Evolutionary conservation across 1,140 invertebrate species (phyloP).

Genomic region (Mamestra configurata): DNA sequence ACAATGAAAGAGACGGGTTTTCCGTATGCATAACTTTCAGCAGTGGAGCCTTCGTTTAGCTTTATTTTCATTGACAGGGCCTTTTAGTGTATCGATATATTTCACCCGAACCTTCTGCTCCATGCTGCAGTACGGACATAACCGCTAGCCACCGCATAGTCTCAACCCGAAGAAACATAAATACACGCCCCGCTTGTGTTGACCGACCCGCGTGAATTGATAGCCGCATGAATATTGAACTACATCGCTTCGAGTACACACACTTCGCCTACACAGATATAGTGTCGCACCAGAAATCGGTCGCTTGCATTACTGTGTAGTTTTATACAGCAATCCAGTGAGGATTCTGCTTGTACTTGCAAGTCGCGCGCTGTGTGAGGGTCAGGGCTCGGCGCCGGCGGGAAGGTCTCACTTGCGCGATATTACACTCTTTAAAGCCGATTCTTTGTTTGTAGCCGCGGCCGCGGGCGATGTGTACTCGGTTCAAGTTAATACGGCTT

Average conservation of each 20-base stretch:
- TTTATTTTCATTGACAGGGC: too few species aligned
- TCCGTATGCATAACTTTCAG: too few species aligned
- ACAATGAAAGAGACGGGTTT: too few species aligned
- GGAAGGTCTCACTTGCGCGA: background rate
- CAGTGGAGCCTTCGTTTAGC: too few species aligned
- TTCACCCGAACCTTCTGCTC: background rate
- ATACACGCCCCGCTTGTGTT: constrained; percentile 2
- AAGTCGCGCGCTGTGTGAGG: background rate
- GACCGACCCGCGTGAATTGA: background rate
- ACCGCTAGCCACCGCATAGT: background rate
- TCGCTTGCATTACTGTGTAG: background rate
- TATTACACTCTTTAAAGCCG: constrained; percentile 3
- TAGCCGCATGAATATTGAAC: constrained; percentile 22
- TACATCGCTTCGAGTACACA: background rate
- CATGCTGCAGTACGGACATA: background rate
- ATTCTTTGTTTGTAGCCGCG: constrained; percentile 8
- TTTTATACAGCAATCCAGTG: background rate
- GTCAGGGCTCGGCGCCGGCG: background rate
- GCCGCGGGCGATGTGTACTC: background rate
- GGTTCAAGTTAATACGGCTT: constrained; percentile 12
- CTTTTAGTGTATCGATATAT: background rate
- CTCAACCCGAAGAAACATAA: constrained; percentile 17
- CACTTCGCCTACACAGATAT: background rate
- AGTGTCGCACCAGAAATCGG: background rate
- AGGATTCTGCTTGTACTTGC: constrained; percentile 1